A percentile compares a stretch with the other conserved stretches of the same genome.
Conservation (phyloP, 2,888 invertebrate species). For the Meiosimyza platycephala region DNA sequence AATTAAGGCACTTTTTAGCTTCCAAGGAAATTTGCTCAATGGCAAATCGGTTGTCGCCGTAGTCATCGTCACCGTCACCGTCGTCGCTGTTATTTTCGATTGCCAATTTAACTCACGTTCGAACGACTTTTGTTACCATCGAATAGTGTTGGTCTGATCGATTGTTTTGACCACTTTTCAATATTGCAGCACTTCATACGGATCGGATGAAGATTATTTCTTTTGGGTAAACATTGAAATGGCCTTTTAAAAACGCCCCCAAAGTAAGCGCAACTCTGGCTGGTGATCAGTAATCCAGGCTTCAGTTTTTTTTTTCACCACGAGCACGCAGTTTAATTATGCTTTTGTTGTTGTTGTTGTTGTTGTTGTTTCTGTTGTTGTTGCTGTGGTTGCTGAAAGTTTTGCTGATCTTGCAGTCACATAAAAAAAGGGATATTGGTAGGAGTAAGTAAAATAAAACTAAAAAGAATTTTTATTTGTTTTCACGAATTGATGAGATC, state of each 20-base stretch:
- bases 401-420: neutral
- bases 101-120: neutral
- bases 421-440: too few species aligned
- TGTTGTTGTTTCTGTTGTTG: neutral
- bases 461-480: constrained; percentile 27
- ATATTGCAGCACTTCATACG: constrained; percentile 16
- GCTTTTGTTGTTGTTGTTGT: constrained; percentile 6
- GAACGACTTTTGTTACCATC: constrained; percentile 4
- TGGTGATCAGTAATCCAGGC: neutral
- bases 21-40: constrained; percentile 40
- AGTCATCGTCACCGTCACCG: neutral
- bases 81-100: constrained; percentile 10
- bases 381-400: neutral
- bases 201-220: constrained; percentile 14
- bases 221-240: constrained; percentile 27
- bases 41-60: neutral
- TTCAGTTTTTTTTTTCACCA: neutral
- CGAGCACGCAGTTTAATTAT: neutral
- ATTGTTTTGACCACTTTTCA: constrained; percentile 35
- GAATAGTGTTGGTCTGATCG: constrained; percentile 34
- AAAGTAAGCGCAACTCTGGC: constrained; percentile 3
- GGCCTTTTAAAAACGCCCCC: constrained; percentile 31
- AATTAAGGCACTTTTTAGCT: constrained; percentile 20
- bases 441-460: neutral
- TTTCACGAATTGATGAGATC: constrained; percentile 33